Base-by-base conservation (phyloP, 2,797 vertebrate species). In the Gastrophryne carolinensis region DNA sequence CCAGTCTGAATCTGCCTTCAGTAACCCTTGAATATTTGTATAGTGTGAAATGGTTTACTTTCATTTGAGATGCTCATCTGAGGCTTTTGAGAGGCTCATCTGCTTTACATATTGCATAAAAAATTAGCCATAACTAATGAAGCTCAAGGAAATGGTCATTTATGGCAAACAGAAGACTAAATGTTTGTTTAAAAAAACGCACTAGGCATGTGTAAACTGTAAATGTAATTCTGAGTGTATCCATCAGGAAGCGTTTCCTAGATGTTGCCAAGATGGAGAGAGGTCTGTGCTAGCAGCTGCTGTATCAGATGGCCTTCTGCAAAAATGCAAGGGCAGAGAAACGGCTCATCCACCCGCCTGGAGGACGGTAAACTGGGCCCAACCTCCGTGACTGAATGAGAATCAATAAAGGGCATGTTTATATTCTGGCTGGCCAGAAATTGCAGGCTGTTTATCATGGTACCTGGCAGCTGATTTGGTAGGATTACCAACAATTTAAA, bases 251-350 rank as follows among this genome's bases (percentile, higher is more conserved):
- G 52, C 41, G 68, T 49, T 49, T 78, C 66, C 60, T 78, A 72
- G 58, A 58, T 78, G 47, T 29, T 39, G 13, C 32, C 58, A 24
- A 29, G 53, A 39, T 65, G 75, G 61, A 60, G 47, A 60, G 47
- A 65, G 53, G 44, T 66, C 75, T 78, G 61, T 53, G 23, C 30
- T 37, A 30, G 56, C 75, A 78, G 60, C 75, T 78, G 75, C n/a
- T 19, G 21, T 39, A 72, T 78, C 68, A 78, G 75, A 78, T 78
- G 75, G 75, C 74, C 74, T 76, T 77, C 66, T 66, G 17, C 53
- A 70, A 76, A 71, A 72, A 66, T 65, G 39, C 75, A 72, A 78
- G 75, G 75, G 50, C 75, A 49, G 17, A 57, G 58, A 72, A 56
- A 70, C 49, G 37, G 26, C 50, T 23, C 24, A 34, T 29, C 29